Evolutionary conservation across 2,113 vertebrate genomes (phyloP).

Genomic region (Crotalus helleri): DNA sequence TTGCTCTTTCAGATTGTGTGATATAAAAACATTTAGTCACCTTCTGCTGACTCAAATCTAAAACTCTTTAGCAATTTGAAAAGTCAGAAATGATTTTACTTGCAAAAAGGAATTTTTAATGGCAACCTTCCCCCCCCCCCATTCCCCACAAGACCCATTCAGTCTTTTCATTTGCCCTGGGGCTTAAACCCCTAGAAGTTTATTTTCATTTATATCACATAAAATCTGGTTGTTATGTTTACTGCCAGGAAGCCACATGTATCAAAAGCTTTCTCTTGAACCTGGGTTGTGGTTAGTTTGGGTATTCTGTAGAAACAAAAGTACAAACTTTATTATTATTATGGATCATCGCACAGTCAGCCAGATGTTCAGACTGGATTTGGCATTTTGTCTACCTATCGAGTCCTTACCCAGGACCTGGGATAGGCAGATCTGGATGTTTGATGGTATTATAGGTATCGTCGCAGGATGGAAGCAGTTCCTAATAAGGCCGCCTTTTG

Average conservation of each 20-base stretch:
- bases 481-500: too few species aligned
- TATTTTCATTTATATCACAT: background rate
- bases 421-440: too few species aligned
- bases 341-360: too few species aligned
- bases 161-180: background rate
- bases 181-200: background rate
- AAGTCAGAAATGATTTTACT: background rate
- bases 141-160: background rate
- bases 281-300: background rate
- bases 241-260: background rate
- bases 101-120: background rate
- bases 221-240: background rate
- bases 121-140: background rate
- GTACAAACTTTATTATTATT: background rate
- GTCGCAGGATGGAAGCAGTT: too few species aligned
- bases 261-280: slow-evolving; percentile 11
- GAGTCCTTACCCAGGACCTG: too few species aligned
- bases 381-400: too few species aligned
- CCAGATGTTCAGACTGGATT: too few species aligned
- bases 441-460: too few species aligned
- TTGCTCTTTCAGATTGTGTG: background rate
- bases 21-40: background rate
- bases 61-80: background rate
- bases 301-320: background rate
- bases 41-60: background rate